Percentiles rank a stretch among this genome's conserved stretches.
Conservation (phyloP, 2,797 vertebrate genomes). For the Malacoraja senta region DNA sequence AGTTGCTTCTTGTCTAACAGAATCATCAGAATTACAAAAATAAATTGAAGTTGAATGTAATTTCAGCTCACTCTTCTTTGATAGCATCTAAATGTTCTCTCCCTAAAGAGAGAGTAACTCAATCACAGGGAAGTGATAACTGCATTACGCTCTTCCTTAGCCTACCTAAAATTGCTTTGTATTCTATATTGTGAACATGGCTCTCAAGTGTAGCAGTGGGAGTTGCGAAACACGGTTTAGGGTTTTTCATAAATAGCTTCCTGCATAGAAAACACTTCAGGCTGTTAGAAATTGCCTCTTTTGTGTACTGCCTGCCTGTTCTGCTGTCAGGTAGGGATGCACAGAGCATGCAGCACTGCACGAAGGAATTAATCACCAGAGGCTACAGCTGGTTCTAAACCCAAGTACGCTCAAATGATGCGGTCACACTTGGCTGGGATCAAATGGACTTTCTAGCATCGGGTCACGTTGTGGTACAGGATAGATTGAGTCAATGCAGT, state of each 20-base stretch:
- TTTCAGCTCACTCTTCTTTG: conserved; percentile 67
- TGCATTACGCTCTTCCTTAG: conserved; percentile 54
- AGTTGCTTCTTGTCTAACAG: conserved; percentile 81
- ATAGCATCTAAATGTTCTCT: conserved; percentile 73
- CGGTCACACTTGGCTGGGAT: neutral
- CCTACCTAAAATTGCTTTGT: conserved; percentile 43
- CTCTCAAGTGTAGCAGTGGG: conserved; percentile 32
- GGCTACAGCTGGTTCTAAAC: conserved; percentile 7
- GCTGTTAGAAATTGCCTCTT: neutral
- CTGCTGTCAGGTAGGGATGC: conserved; percentile 12
- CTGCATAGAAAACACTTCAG: conserved; percentile 34
- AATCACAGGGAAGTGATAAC: conserved; percentile 75
- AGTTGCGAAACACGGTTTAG: conserved; percentile 33
- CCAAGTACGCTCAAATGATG: conserved; percentile 6
- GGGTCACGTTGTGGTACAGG: neutral
- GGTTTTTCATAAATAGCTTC: conserved; percentile 28
- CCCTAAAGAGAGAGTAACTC: conserved; percentile 73
- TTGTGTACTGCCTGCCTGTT: conserved; percentile 11
- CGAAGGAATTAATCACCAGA: neutral
- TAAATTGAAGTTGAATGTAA: conserved; percentile 72
- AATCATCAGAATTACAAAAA: conserved; percentile 74
- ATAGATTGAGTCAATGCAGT: conserved; percentile 2
- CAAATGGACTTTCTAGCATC: conserved; percentile 1
- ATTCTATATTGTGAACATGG: conserved; percentile 26
- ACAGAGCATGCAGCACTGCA: neutral